Conservation (phyloP, 2,113 vertebrate species). For the Phylloscopus trochiloides region DNA sequence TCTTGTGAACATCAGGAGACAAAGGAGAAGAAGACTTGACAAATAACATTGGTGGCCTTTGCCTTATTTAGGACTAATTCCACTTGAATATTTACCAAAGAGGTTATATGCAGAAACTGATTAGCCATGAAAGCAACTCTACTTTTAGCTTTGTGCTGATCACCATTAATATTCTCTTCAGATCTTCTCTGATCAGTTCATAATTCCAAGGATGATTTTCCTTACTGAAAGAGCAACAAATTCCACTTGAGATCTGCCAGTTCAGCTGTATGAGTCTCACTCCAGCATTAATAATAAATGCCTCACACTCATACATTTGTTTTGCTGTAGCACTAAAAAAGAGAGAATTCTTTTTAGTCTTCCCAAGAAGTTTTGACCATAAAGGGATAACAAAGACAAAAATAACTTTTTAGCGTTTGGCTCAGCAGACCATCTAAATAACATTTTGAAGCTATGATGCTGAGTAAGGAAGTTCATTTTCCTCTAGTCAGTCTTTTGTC, state of each 20-base stretch:
- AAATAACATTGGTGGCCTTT: not conserved
- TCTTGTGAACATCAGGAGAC: not conserved
- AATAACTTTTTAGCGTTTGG: not conserved
- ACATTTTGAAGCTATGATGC: not conserved
- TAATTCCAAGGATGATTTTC: not conserved
- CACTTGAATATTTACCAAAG: not conserved
- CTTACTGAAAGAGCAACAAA: not conserved
- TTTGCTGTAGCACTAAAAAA: not conserved
- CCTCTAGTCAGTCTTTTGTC: not conserved
- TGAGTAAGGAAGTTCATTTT: conserved; percentile 3
- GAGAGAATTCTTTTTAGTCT: not conserved
- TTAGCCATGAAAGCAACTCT: not conserved
- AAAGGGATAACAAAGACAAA: not conserved
- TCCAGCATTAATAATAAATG: not conserved
- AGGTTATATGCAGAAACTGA: not conserved
- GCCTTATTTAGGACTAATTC: not conserved
- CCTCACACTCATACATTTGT: not conserved
- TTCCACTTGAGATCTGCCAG: not conserved
- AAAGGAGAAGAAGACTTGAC: not conserved
- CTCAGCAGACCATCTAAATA: not conserved
- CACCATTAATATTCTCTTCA: not conserved
- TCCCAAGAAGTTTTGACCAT: not conserved
- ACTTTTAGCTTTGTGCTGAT: not conserved
- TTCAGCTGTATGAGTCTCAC: not conserved
- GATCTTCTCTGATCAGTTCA: not conserved